phyloP scores from a whole-genome alignment of 2,113 vertebrate genomes.

The Vicugna pacos region DNA sequence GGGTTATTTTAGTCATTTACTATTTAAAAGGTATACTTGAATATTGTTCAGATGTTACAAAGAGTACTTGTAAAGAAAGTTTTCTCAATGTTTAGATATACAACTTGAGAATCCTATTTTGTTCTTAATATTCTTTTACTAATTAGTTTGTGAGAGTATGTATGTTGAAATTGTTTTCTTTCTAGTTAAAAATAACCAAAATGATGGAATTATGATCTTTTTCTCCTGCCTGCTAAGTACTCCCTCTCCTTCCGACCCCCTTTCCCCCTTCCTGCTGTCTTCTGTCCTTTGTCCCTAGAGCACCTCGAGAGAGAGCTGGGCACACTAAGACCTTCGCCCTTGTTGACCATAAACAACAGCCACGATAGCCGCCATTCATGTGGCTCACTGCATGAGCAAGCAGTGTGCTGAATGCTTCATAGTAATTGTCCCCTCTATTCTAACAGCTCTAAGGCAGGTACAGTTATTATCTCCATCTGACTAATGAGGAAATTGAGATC shows the following conservation, averaged over 20 bases:
- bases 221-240: background rate
- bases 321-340: background rate
- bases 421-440: background rate
- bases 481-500: background rate
- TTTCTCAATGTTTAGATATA: background rate
- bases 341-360: background rate
- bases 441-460: background rate
- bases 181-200: slow-evolving; percentile 1
- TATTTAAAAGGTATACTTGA: background rate
- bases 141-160: background rate
- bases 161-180: background rate
- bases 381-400: background rate
- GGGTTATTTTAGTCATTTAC: background rate
- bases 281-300: background rate
- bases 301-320: background rate
- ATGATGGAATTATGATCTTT: background rate
- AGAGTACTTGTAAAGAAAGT: background rate
- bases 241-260: background rate
- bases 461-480: background rate
- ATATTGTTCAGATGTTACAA: background rate
- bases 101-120: background rate
- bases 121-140: slow-evolving; percentile 23
- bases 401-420: background rate
- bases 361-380: background rate
- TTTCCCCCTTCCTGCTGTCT: background rate